phyloP scores from a whole-genome alignment of 2,888 invertebrate species.

The Lycophotia porphyrea region DNA sequence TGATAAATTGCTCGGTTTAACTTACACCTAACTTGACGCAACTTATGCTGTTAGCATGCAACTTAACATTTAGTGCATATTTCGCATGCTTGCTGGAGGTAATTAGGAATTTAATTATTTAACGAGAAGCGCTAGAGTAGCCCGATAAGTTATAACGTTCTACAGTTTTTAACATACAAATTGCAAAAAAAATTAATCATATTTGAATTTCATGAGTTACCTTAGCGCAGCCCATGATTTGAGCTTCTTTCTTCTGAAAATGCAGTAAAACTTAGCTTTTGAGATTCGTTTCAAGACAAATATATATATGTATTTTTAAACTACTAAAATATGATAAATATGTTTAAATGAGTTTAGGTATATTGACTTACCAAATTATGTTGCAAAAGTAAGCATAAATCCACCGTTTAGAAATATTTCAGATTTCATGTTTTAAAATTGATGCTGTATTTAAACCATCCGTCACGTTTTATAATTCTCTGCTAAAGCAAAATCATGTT shows the following conservation, averaged over 20 bases:
- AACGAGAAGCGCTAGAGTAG: background rate
- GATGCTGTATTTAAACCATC: background rate
- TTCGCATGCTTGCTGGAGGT: slow-evolving; percentile 22
- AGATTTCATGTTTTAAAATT: background rate
- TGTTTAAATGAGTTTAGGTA: no score
- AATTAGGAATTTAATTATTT: slow-evolving; percentile 26
- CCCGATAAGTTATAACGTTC: background rate
- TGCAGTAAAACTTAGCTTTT: background rate
- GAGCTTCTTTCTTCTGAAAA: background rate
- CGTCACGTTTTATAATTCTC: background rate
- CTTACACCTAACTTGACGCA: slow-evolving; percentile 64
- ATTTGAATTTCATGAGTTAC: background rate
- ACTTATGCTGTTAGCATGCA: slow-evolving; percentile 59
- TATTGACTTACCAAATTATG: background rate
- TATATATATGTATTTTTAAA: background rate
- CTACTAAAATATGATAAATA: background rate
- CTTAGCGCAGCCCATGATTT: background rate
- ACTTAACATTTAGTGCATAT: slow-evolving; percentile 62
- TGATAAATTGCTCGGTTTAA: slow-evolving; percentile 70
- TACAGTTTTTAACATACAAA: background rate
- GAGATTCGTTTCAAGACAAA: background rate
- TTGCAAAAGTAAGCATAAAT: background rate
- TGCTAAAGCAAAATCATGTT: background rate
- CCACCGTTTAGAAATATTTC: background rate
- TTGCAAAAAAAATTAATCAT: background rate